These are phyloP conservation scores for Uropetala carovei DNA, from an alignment of 2,888 invertebrate genomes.

Conservation along the genomic window DNA sequence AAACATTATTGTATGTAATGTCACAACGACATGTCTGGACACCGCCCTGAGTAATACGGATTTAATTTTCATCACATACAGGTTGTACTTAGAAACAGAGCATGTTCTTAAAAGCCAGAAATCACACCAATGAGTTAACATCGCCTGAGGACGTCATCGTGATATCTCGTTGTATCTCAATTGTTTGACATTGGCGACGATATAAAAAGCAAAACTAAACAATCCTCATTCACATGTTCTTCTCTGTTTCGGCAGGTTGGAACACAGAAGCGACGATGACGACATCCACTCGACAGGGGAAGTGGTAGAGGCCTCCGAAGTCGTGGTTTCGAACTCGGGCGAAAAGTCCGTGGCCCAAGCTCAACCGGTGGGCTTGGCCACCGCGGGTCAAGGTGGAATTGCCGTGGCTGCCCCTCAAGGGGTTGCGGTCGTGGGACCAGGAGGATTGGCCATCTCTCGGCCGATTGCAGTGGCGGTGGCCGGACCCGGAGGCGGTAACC, in stretches of 20 bases:
- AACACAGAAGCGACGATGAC: conserved; percentile 1
- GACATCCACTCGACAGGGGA: neutral
- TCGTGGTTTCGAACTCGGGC: conserved; percentile 77
- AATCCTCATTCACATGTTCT: no score
- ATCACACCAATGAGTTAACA: no score
- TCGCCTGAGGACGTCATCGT: no score
- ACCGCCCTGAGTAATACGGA: no score
- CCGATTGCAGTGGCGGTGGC: conserved; percentile 87
- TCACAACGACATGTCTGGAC: no score
- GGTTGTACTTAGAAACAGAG: no score
- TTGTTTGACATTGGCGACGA: no score
- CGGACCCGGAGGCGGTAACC: conserved; percentile 75
- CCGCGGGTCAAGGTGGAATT: conserved; percentile 80
- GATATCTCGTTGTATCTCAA: no score
- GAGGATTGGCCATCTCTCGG: conserved; percentile 83
- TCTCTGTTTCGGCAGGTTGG: neutral
- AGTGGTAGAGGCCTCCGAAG: conserved; percentile 56
- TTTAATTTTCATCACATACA: no score
- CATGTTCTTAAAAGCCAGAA: no score
- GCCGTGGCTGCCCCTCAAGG: conserved; percentile 85
- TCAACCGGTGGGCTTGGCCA: conserved; percentile 84
- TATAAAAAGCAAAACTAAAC: no score
- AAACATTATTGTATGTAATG: no score
- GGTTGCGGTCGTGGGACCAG: conserved; percentile 83
- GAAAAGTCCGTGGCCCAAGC: conserved; percentile 84